Evolutionary conservation across 2,888 invertebrate species (phyloP).

Genomic region (Idaea biselata): DNA sequence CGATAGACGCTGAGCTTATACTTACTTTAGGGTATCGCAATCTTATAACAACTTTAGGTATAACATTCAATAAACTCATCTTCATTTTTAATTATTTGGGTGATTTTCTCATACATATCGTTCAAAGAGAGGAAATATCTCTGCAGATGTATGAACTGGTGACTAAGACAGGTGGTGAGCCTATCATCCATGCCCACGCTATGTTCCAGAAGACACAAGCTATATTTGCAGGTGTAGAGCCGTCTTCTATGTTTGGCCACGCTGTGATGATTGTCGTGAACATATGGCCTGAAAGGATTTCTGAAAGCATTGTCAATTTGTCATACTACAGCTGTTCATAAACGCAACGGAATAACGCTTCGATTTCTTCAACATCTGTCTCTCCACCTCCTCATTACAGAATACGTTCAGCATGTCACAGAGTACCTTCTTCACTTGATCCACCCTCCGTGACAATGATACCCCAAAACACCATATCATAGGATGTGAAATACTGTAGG

Average conservation of each 20-base stretch:
- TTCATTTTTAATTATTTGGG: too few species aligned
- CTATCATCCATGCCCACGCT: constrained; percentile 36
- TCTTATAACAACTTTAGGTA: constrained; percentile 37
- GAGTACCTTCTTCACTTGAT: too few species aligned
- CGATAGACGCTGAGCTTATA: too few species aligned
- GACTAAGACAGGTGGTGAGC: constrained; percentile 35
- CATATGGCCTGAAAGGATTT: constrained; percentile 32
- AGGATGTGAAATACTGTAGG: constrained; percentile 39
- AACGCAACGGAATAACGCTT: too few species aligned
- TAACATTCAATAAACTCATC: too few species aligned
- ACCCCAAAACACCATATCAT: constrained; percentile 26
- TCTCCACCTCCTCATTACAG: constrained; percentile 47
- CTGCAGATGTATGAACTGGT: constrained; percentile 49
- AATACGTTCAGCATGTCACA: constrained; percentile 38
- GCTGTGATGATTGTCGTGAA: constrained; percentile 42
- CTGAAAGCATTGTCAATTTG: too few species aligned
- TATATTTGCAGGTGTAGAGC: constrained; percentile 28
- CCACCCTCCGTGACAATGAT: constrained; percentile 8
- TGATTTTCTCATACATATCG: constrained; percentile 36
- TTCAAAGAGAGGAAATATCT: constrained; percentile 48
- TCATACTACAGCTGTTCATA: too few species aligned
- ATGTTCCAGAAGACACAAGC: constrained; percentile 31
- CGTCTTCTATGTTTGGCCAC: constrained; percentile 44
- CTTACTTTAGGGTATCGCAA: constrained; percentile 47
- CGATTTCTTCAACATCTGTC: constrained; percentile 42